phyloP scores from a whole-genome alignment of 1,140 invertebrate species.

The Archegozetes longisetosus region DNA sequence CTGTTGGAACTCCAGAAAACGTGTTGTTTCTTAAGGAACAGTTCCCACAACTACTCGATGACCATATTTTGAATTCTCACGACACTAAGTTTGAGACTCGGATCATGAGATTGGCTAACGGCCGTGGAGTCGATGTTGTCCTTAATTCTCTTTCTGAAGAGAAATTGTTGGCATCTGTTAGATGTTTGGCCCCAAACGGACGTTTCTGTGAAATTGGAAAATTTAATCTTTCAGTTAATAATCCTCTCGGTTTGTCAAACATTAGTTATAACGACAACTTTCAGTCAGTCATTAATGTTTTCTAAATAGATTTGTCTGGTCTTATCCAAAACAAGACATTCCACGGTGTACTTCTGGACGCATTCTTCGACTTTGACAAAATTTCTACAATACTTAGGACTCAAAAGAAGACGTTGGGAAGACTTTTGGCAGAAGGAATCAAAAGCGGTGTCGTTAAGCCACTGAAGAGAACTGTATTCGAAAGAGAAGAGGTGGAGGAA shows the following conservation, averaged over 20 bases:
- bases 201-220: conserved; percentile 62
- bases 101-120: conserved; percentile 53
- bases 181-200: conserved; percentile 35
- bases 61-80: conserved; percentile 77
- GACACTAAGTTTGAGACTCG: conserved; percentile 76
- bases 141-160: conserved; percentile 49
- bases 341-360: conserved; percentile 86
- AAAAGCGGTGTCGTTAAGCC: conserved; percentile 65
- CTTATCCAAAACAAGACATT: conserved; percentile 90
- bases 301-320: conserved; percentile 68
- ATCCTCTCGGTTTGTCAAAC: conserved; percentile 69
- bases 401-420: conserved; percentile 50
- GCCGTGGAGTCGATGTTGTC: conserved; percentile 46
- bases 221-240: conserved; percentile 71
- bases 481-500: conserved; percentile 32
- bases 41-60: conserved; percentile 34
- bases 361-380: conserved; percentile 58
- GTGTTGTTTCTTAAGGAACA: conserved; percentile 57
- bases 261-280: background rate
- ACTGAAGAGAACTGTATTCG: conserved; percentile 49
- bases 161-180: conserved; percentile 37
- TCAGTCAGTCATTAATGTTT: background rate
- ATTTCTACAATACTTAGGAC: conserved; percentile 37
- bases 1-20: conserved; percentile 66
- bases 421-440: conserved; percentile 61